Conservation (phyloP, 2,113 vertebrate genomes). For the Neolamprologus brichardi region DNA sequence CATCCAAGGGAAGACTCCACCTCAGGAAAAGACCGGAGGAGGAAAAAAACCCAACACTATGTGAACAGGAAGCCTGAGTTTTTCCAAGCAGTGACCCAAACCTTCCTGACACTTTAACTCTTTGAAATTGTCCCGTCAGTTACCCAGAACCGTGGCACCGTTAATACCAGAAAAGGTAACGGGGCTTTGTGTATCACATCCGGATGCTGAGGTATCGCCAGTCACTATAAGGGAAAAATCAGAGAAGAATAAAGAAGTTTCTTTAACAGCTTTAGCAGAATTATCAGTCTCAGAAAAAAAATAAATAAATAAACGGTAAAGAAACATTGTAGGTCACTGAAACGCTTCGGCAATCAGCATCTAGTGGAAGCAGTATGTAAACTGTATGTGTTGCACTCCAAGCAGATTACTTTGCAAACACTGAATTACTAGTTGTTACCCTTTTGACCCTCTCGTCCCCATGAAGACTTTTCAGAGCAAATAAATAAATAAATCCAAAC, state of each 20-base stretch:
- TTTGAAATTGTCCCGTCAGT: neutral
- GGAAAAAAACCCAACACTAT: neutral
- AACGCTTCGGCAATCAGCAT: neutral
- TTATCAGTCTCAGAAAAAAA: neutral
- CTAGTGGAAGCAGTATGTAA: neutral
- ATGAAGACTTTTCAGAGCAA: neutral
- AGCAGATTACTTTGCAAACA: neutral
- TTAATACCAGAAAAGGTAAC: neutral
- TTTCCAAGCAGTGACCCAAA: slow-evolving; percentile 12
- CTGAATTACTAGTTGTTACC: neutral
- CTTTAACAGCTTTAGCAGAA: neutral
- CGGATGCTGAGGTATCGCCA: neutral
- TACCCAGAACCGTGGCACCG: neutral
- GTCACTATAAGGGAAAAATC: neutral
- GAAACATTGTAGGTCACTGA: neutral
- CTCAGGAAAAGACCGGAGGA: neutral
- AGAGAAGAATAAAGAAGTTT: neutral
- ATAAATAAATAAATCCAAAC: neutral
- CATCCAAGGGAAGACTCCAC: slow-evolving; percentile 20
- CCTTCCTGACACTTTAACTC: neutral
- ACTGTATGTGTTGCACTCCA: neutral
- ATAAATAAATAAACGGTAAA: fast-evolving
- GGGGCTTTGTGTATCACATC: neutral
- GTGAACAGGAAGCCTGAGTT: slow-evolving; percentile 40
- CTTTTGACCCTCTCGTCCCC: neutral